Conservation (phyloP, 2,113 vertebrate genomes). For the Odocoileus hemionus region DNA sequence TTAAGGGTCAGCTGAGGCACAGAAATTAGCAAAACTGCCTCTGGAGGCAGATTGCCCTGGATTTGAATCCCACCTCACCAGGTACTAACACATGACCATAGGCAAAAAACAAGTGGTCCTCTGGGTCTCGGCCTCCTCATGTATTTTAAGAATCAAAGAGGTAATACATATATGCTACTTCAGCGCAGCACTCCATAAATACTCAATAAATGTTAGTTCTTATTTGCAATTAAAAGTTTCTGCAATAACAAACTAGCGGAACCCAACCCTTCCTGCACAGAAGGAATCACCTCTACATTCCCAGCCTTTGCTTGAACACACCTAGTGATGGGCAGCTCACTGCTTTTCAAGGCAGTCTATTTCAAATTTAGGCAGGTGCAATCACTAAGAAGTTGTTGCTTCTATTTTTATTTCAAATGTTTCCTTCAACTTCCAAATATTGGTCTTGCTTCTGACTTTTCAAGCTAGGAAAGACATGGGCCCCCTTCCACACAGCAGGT, state of each 20-base stretch:
- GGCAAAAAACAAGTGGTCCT: neutral
- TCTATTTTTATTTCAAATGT: neutral
- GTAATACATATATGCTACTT: neutral
- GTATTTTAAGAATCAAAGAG: neutral
- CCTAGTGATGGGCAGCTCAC: neutral
- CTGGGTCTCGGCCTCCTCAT: neutral
- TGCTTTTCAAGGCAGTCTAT: neutral
- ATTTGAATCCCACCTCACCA: neutral
- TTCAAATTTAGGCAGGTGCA: neutral
- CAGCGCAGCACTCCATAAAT: neutral
- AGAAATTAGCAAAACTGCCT: neutral
- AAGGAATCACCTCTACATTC: neutral
- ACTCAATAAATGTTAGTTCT: neutral
- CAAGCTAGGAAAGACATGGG: neutral
- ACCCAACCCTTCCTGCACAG: neutral
- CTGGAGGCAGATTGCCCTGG: neutral
- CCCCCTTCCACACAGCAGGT: neutral
- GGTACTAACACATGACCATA: neutral
- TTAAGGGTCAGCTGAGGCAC: neutral
- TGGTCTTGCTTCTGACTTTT: neutral
- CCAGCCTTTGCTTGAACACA: neutral
- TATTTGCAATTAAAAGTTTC: neutral
- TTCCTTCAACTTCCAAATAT: neutral
- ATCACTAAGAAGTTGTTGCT: neutral
- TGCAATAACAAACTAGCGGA: neutral